Conservation (phyloP, 2,797 vertebrate genomes). For the Gymnodraco acuticeps region DNA sequence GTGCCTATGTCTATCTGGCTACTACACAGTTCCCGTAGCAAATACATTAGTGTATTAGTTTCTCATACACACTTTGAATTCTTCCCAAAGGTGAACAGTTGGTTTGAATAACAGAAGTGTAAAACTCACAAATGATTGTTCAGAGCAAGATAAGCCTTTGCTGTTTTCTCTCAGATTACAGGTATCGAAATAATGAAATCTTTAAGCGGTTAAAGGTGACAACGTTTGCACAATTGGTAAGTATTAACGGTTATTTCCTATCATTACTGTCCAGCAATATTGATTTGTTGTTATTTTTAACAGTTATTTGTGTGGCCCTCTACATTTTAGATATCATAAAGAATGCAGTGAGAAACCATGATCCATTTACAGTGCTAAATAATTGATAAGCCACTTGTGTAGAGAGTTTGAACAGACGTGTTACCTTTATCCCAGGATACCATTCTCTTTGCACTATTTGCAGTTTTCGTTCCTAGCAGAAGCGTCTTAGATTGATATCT, state of each 20-base stretch:
- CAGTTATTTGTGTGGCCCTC: not conserved
- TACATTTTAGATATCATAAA: not conserved
- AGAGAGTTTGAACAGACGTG: not conserved
- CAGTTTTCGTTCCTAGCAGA: not conserved
- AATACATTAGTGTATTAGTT: not conserved
- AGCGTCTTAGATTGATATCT: not conserved
- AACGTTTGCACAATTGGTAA: constrained; percentile 95
- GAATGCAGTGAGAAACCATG: not conserved
- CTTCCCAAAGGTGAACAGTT: constrained; percentile 15
- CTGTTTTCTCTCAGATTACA: constrained; percentile 88
- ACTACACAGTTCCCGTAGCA: not conserved
- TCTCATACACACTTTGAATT: constrained; percentile 4
- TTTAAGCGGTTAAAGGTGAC: constrained; percentile 96
- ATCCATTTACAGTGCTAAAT: constrained; percentile 23
- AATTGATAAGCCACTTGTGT: constrained; percentile 4
- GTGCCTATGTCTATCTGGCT: not conserved
- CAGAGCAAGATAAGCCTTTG: not conserved
- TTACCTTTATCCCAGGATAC: not conserved
- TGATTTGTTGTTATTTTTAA: not conserved
- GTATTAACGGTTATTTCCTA: constrained; percentile 43
- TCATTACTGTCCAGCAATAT: not conserved
- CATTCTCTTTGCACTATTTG: not conserved
- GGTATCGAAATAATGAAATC: constrained; percentile 94
- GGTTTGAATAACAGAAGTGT: constrained; percentile 1
- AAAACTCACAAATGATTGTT: not conserved